Evolutionary conservation across 2,888 invertebrate genomes (phyloP), one percentile per base, ranked within the genome.

Genomic region (Synergus japonicus): DNA sequence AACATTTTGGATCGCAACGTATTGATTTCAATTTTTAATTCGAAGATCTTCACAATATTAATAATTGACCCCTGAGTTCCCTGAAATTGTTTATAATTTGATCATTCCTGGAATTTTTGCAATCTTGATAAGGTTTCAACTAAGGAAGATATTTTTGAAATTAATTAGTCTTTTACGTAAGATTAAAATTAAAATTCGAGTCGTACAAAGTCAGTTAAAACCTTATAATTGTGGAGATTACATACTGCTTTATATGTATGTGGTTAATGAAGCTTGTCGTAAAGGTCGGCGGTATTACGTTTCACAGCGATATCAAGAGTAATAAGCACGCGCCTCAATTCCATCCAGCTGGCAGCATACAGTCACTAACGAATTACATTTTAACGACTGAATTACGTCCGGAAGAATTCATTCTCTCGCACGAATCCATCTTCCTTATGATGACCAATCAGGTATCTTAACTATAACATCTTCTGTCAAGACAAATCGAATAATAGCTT

Each of bases 311-410:
- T 88, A 88, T 87, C 88, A 87, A 88, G 84, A 85, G 84, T 85
- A 87, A 83, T 85, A 85, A 88, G 88, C 88, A 88, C 89, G 88
- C 87, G 88, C 87, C 87, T 88, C 88, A 86, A 88, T 88, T 88
- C 86, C 85, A 84, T 86, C 85, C 86, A 86, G 87, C 86, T 87
- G 85, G 84, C 83, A 81, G 84, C 79, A 29, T 78, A 83, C 83
- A 84, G 84, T 86, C 86, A 83, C 85, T 84, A 87, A 84, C 83
- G 73, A 73, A 73, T 73, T 73, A 73, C 49, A 73, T 54, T 73
- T 73, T 83, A 79, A 79, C 66, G 76, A 58, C 65, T 37, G 66
- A 85, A 86, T 87, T 85, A 82, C 84, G 81, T 80, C 86, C 87
- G 89, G 87, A 87, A 89, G 87, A 84, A 86, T 87, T 87, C 85